Conservation (phyloP, 1,140 invertebrate species). For the Drosophila kikkawai region DNA sequence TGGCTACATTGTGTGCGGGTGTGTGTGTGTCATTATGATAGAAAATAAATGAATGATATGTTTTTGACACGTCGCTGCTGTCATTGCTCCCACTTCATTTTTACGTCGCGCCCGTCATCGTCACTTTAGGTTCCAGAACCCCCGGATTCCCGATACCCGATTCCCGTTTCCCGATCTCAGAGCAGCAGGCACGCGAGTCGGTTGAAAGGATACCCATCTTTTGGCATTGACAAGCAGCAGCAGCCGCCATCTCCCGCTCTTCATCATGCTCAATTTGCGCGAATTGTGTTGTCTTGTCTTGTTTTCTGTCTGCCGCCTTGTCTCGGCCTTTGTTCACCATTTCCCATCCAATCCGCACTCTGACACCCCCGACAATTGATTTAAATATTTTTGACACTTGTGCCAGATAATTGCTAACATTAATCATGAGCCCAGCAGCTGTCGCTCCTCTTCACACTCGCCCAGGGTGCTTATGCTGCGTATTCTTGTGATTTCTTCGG, state of each 20-base stretch:
- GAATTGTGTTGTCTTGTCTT: slow-evolving; percentile 82
- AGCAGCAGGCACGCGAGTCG: slow-evolving; percentile 33
- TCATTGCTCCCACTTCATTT: slow-evolving; percentile 73
- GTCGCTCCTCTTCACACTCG: slow-evolving; percentile 41
- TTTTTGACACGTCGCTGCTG: slow-evolving; percentile 82
- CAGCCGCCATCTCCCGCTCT: slow-evolving; percentile 53
- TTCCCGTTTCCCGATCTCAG: slow-evolving; percentile 6
- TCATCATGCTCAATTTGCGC: slow-evolving; percentile 83
- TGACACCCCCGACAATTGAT: slow-evolving; percentile 62
- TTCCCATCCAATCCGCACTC: slow-evolving; percentile 10
- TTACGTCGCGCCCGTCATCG: slow-evolving; percentile 38
- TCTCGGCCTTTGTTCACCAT: slow-evolving; percentile 43
- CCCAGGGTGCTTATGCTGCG: neutral
- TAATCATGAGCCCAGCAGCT: slow-evolving; percentile 74
- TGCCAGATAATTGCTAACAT: slow-evolving; percentile 78
- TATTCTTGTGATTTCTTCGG: slow-evolving; percentile 2
- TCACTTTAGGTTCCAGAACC: slow-evolving; percentile 59
- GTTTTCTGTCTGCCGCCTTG: slow-evolving; percentile 63
- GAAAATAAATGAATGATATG: slow-evolving; percentile 85
- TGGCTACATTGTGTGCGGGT: slow-evolving; percentile 7
- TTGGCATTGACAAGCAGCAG: slow-evolving; percentile 69
- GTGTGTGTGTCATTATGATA: slow-evolving; percentile 71
- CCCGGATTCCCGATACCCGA: slow-evolving; percentile 10
- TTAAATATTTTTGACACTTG: slow-evolving; percentile 84
- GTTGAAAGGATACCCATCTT: slow-evolving; percentile 66